Conservation (phyloP, 2,888 invertebrate species). For the Caenorhabditis sp. region DNA sequence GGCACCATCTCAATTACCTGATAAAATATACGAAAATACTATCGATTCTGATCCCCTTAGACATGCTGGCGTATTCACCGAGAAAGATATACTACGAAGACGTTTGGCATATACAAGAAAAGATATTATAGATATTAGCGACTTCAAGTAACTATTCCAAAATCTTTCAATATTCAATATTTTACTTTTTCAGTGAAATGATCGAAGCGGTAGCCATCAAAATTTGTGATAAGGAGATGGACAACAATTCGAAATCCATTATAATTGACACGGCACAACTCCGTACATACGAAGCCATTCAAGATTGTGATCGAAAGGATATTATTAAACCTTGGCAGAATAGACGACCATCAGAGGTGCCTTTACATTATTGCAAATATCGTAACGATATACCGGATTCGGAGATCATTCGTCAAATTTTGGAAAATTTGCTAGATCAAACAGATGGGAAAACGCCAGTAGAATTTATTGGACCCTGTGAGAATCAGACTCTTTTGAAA, state of each 20-base stretch:
- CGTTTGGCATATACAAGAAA: constrained; percentile 16
- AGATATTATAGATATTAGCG: constrained; percentile 24
- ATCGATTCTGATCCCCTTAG: constrained; percentile 30
- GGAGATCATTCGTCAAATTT: not conserved
- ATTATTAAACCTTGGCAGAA: too few relatives aligned
- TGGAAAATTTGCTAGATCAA: not conserved
- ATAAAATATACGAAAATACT: constrained; percentile 8
- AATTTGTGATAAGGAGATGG: not conserved
- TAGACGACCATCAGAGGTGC: not conserved
- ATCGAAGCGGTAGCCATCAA: constrained; percentile 4
- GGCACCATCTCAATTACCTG: constrained; percentile 7
- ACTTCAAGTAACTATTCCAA: constrained; percentile 7
- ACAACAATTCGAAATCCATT: not conserved
- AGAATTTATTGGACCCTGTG: constrained; percentile 6
- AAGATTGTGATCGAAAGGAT: too few relatives aligned
- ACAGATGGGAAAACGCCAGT: not conserved
- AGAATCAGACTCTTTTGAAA: constrained; percentile 4
- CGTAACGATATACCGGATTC: not conserved
- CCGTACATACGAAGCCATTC: not conserved
- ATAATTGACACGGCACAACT: not conserved
- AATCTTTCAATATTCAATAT: too few relatives aligned
- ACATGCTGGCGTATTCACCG: constrained; percentile 20
- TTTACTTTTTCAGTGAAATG: too few relatives aligned
- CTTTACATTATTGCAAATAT: too few relatives aligned
- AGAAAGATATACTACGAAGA: constrained; percentile 29